Percentiles rank a stretch among this genome's conserved stretches.
Evolutionary conservation across 1,140 invertebrate genomes (phyloP).

Genomic region (Eupristina koningsbergeri): DNA sequence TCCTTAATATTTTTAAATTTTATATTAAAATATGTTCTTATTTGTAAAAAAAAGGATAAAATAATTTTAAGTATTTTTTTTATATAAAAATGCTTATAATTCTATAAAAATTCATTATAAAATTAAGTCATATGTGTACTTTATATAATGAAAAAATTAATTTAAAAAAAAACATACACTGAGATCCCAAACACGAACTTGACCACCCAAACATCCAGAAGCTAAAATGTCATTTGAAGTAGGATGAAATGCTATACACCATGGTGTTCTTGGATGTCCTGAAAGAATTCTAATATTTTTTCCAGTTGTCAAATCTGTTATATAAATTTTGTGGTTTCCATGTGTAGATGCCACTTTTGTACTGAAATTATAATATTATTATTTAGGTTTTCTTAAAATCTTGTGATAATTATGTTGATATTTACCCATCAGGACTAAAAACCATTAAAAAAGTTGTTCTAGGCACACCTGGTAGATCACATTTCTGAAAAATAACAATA

Average conservation of each 20-base stretch:
- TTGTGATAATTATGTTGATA: constrained; percentile 30
- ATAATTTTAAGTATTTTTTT: too few species aligned
- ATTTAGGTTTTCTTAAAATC: neutral
- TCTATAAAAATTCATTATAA: neutral
- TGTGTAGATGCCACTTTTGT: constrained; percentile 90
- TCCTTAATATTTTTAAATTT: neutral
- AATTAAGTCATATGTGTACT: neutral
- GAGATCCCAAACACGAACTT: constrained; percentile 93
- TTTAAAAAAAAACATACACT: constrained; percentile 77
- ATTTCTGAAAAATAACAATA: constrained; percentile 74
- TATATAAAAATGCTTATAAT: neutral
- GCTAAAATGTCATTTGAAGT: constrained; percentile 87
- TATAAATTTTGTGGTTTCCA: constrained; percentile 93
- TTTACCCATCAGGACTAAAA: constrained; percentile 88
- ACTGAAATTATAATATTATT: constrained; percentile 67
- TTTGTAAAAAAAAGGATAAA: neutral
- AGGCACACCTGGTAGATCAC: constrained; percentile 82
- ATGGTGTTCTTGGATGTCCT: constrained; percentile 92
- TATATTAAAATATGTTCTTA: neutral
- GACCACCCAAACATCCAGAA: constrained; percentile 90
- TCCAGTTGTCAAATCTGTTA: constrained; percentile 86
- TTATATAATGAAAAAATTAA: neutral
- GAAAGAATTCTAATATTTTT: constrained; percentile 85
- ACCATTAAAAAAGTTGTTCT: constrained; percentile 88
- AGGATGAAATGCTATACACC: constrained; percentile 93